Evolutionary conservation across 1,140 invertebrate species (phyloP).

Genomic region (Solenopsis invicta): DNA sequence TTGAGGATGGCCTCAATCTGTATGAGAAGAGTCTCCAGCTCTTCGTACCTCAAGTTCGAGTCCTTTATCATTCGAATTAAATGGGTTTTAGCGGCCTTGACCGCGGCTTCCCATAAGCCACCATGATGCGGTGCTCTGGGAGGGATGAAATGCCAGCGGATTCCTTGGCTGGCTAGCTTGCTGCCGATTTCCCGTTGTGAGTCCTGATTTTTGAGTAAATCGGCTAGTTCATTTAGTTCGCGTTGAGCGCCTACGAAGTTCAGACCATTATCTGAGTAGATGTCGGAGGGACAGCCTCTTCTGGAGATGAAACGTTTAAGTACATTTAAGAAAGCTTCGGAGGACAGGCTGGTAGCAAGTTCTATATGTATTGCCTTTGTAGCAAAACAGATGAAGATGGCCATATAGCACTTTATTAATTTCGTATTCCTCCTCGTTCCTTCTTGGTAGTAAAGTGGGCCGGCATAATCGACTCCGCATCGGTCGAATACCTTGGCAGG

Average conservation of each 20-base stretch:
- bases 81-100: neutral
- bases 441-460: neutral
- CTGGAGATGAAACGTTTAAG: neutral
- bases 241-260: neutral
- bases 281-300: neutral
- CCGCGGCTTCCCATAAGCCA: neutral
- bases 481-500: neutral
- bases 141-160: neutral
- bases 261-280: neutral
- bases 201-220: neutral
- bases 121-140: neutral
- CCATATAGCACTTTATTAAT: neutral
- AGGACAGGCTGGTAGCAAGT: fast-evolving
- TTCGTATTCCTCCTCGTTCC: too few relatives aligned
- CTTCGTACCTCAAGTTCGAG: neutral
- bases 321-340: neutral
- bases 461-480: neutral
- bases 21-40: neutral
- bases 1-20: neutral
- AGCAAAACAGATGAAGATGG: neutral
- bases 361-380: neutral
- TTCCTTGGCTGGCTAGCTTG: too few relatives aligned
- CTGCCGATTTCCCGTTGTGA: fast-evolving
- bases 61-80: neutral
- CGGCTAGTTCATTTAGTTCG: neutral